Conservation (phyloP, 1,140 invertebrate genomes). For the Mercenaria mercenaria region DNA sequence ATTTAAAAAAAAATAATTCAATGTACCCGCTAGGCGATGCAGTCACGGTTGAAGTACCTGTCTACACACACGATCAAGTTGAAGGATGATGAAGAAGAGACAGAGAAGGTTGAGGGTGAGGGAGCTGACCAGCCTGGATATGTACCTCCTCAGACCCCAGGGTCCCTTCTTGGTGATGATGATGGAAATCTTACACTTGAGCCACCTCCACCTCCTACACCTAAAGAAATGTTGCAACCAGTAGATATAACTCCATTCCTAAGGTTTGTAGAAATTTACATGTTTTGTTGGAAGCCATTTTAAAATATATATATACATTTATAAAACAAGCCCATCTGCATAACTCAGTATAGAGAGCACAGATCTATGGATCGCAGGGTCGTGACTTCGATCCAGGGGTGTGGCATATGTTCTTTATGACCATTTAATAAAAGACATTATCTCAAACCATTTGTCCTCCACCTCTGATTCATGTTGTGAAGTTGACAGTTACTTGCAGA, state of each 20-base stretch:
- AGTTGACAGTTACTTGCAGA: too few relatives aligned
- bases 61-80: conserved; percentile 82
- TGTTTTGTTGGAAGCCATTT: too few relatives aligned
- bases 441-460: too few relatives aligned
- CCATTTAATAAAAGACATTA: too few relatives aligned
- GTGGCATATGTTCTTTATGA: too few relatives aligned
- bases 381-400: too few relatives aligned
- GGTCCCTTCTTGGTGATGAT: conserved; percentile 71
- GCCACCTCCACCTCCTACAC: conserved; percentile 80
- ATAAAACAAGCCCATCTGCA: too few relatives aligned
- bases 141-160: conserved; percentile 73
- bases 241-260: conserved; percentile 84
- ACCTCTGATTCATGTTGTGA: too few relatives aligned
- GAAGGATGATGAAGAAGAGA: conserved; percentile 71
- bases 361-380: too few relatives aligned
- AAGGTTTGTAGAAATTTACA: conserved; percentile 76
- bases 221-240: conserved; percentile 82
- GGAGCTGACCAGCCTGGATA: conserved; percentile 38
- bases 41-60: conserved; percentile 84
- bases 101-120: conserved; percentile 71
- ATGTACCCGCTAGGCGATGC: conserved; percentile 79
- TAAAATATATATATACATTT: neutral
- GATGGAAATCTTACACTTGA: conserved; percentile 80
- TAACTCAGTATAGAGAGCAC: too few relatives aligned
- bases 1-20: too few relatives aligned